Percentiles rank a stretch among this genome's conserved stretches.
Conservation (phyloP, 37 sponge, comb jelly and placozoan genomes). For the Halichondria panicea region DNA sequence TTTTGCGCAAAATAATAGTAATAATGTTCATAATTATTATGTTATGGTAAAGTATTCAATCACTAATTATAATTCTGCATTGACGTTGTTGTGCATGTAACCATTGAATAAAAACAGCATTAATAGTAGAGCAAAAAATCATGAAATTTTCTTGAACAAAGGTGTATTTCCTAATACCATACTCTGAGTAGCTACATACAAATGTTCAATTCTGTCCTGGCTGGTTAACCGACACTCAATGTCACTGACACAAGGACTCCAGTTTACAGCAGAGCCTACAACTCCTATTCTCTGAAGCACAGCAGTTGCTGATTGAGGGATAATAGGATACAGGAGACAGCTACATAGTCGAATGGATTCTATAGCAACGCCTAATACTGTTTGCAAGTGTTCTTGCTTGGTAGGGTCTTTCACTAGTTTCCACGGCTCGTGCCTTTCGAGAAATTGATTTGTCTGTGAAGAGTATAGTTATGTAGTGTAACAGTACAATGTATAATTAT, state of each 20-base stretch:
- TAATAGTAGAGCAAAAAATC: neutral
- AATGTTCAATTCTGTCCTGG: neutral
- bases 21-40: too few species aligned
- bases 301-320: slow-evolving; percentile 36
- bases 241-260: neutral
- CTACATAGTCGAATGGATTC: slow-evolving; percentile 60
- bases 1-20: too few species aligned
- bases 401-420: slow-evolving; percentile 41
- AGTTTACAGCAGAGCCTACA: neutral
- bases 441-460: slow-evolving; percentile 63
- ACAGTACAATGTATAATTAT: too few species aligned
- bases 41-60: too few species aligned
- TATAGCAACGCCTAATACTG: slow-evolving; percentile 40
- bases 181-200: neutral
- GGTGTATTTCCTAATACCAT: slow-evolving; percentile 22
- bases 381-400: slow-evolving; percentile 27
- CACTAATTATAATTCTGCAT: too few species aligned
- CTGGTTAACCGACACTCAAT: slow-evolving; percentile 2
- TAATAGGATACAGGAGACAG: slow-evolving; percentile 61
- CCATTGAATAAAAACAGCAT: too few species aligned
- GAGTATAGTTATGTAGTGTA: neutral
- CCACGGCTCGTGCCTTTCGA: slow-evolving; percentile 70
- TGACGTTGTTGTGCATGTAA: too few species aligned
- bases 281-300: slow-evolving; percentile 46
- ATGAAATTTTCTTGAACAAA: slow-evolving; percentile 7